Evolutionary conservation across 2,797 vertebrate genomes (phyloP), one percentile per base, ranked within the genome.

Genomic region (Podargus strigoides): DNA sequence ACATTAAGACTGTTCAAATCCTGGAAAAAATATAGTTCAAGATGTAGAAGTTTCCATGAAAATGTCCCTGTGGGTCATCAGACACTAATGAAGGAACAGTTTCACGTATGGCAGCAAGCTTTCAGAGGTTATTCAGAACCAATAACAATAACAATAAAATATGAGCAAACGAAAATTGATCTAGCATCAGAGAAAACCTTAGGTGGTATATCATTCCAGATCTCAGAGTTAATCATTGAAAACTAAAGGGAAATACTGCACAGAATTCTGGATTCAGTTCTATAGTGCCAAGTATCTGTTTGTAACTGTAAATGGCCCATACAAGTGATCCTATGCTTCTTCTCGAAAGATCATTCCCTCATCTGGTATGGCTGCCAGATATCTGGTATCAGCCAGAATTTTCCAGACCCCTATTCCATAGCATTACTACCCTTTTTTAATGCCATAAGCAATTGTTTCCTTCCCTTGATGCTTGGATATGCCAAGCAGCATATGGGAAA

Each of bases 121-220:
- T 94, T 88, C 83, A 56, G 82, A 92, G 47, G 34, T 76, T 87
- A 55, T 84, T 86, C 44, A 72, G 82, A 87, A 81, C 69, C 69
- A 81, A 62, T 84, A 93, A 78, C 8, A 26, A 37, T 55, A 93
- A 83, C 53, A 83, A 75, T 78, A 96, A 92, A 93, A 87, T 78
- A 87, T 32, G 39, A 85, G 68, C 82, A 86, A 85, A 56, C 78
- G 44, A 84, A 95, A 96, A 94, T 88, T 69, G 87, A 92, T 94
- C 86, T 91, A 91, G 32, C 69, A 91, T 88, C 92, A 84, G 66
- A 91, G 77, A 68, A 95, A 90, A 93, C 50, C 73, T 92, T 87
- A 90, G 66, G 73, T 89, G 69, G 42, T 72, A 64, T 56, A 89
- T 69, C 55, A 91, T 53, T n/a, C 39, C 3, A 4, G 47, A 11